A percentile compares a stretch with the other conserved stretches of the same genome.
Evolutionary conservation across 2,888 invertebrate species (phyloP).

Genomic region (Calliphora vomitoria): DNA sequence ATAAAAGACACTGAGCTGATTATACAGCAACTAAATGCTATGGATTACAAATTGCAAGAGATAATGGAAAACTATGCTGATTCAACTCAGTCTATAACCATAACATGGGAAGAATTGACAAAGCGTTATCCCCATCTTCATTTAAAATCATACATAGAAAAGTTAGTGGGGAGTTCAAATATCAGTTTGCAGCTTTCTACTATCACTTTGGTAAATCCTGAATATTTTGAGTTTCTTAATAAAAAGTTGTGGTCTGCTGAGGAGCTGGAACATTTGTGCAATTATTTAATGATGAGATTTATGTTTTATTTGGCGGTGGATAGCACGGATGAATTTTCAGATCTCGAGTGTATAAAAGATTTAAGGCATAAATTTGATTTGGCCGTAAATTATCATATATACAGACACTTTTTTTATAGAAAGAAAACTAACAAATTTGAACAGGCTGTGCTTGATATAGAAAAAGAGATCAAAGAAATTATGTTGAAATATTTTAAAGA

Average conservation of each 20-base stretch:
- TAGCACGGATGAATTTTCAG: background rate
- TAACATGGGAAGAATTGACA: background rate
- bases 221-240: background rate
- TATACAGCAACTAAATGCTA: too few relatives aligned
- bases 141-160: background rate
- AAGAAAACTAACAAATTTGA: background rate
- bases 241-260: background rate
- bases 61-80: too few relatives aligned
- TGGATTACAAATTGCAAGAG: too few relatives aligned
- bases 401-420: background rate
- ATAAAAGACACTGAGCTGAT: too few relatives aligned
- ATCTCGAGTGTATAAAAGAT: background rate
- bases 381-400: background rate
- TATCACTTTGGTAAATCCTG: background rate
- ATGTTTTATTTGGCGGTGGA: background rate
- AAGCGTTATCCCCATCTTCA: background rate
- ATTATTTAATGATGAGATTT: background rate
- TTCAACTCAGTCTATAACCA: too few relatives aligned
- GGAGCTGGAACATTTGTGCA: background rate
- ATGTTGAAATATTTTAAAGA: background rate
- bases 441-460: background rate
- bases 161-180: background rate
- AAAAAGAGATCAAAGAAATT: background rate
- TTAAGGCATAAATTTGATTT: background rate
- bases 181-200: background rate